Evolutionary conservation across 2,113 vertebrate species (phyloP), one percentile per base, ranked within the genome.

Genomic region (Charadrius vociferus): DNA sequence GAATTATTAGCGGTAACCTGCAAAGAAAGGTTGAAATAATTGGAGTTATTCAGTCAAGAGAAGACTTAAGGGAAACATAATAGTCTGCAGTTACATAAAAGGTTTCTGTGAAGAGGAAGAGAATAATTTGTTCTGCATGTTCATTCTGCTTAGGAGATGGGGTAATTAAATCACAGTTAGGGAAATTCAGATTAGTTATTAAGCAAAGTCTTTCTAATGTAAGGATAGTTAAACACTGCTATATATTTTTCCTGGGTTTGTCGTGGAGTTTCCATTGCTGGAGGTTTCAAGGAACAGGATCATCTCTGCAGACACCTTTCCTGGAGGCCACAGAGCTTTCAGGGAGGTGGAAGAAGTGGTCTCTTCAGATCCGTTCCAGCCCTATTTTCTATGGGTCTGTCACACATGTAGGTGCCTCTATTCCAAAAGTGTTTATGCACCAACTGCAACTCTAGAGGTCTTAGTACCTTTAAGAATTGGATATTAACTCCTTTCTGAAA

Each of bases 101-200:
- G 55, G 45, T 53, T 84, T 77, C 81, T 85, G 27, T 65, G 65
- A 94, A 77, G 49, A 94, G 61, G 50, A 79, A 82, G 75, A 80
- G 59, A 55, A 62, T 94, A 12, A 95, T 95, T 93, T 93, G 63
- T 94, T 89, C 84, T 83, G 55, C 63, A 24, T n/a, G 68, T 81
- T 94, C 84, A 39, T 86, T 93, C 84, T 81, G 49, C 67, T 91
- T 58, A 36, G 72, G 50, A 86, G 55, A 77, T 26, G 39, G 37
- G 43, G 80, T 81, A 91, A 95, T 94, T 95, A 86, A 94, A 91
- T 83, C 71, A 88, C 83, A 86, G 78, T 73, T 79, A 74, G 63
- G 26, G 77, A 91, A 87, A 74, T 84, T 93, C 90, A 81, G 77
- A 73, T 87, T 49, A 63, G 67, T 94, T 90, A 78, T 86, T 89